Conservation (phyloP, 2,888 invertebrate species). For the Nephrotoma appendiculata region DNA sequence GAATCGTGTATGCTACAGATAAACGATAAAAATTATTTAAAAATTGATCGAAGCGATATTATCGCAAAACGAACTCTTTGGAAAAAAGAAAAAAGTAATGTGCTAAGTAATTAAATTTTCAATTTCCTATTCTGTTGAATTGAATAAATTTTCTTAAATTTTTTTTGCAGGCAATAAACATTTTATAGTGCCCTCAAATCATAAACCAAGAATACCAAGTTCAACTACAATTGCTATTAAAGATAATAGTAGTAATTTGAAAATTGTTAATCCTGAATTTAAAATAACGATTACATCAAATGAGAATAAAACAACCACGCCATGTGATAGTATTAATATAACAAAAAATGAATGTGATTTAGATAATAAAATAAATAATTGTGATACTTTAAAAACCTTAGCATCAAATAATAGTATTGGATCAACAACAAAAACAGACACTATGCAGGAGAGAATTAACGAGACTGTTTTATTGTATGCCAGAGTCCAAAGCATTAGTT, state of each 20-base stretch:
- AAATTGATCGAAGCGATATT: conserved; percentile 58
- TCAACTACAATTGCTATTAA: neutral
- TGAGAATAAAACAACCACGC: neutral
- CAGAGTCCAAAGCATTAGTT: neutral
- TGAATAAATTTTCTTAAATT: neutral
- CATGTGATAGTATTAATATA: neutral
- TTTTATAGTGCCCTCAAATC: neutral
- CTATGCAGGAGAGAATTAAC: neutral
- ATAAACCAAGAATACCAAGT: neutral
- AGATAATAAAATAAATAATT: conserved; percentile 3
- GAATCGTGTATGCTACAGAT: conserved; percentile 80
- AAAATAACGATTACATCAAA: neutral
- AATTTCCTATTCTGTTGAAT: neutral
- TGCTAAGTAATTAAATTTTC: neutral
- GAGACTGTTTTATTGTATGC: conserved; percentile 1
- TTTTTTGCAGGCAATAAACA: neutral
- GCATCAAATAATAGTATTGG: neutral
- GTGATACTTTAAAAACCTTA: neutral
- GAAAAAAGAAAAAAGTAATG: conserved; percentile 47
- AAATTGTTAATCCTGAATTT: neutral
- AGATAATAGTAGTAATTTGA: neutral
- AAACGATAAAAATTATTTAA: conserved; percentile 75
- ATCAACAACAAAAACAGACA: neutral
- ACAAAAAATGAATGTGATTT: conserved; percentile 4
- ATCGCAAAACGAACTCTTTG: conserved; percentile 65